Evolutionary conservation across 2,113 vertebrate species (phyloP), one percentile per base, ranked within the genome.

Genomic region (Bubo bubo): DNA sequence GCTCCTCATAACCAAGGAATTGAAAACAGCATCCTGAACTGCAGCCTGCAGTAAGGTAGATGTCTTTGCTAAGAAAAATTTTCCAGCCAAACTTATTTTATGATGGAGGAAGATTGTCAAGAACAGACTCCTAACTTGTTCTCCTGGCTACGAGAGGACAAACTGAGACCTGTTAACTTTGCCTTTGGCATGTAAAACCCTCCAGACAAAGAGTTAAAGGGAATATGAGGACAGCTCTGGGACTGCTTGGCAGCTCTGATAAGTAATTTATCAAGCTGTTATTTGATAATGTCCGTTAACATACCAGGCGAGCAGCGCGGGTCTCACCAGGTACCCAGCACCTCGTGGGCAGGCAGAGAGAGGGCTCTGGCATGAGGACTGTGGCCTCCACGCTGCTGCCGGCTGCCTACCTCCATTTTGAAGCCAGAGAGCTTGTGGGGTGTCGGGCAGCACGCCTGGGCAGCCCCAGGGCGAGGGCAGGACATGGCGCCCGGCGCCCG

Each of bases 401-500:
- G 74, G 8, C 24, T 19, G 15, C 55, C 53, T 27, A 32, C 20
- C 74, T 49, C 72, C 24, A 2, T 12, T 30, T 18, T 17, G 68
- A 43, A 79, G 66, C 14, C 60, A 30, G 63, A 30, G 30, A 47
- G 32, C 39, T 70, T 11, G 35, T 10, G 12, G 63, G 81, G 50
- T 6, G 50, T 2, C 15, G n/a, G 53, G 68, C 52, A 76, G 15
- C 0, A 4, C 3, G 4, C 12, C 59, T 27, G 73, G 77, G 45
- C 72, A 88, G n/a, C 18, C 91, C 73, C 45, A 18, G 74, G 50
- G 49, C 3, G 59, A 95, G 63, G 64, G 64, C 74, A 81, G 84
- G 82, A n/a, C 21, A 2, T 2, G 2, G 26, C 10, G 27, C 35
- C 23, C 0, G 0, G 84, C 41, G 9, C 35, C 58, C n/a, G 14